Conservation (phyloP, 1,140 invertebrate species). For the Nebria ingens region DNA sequence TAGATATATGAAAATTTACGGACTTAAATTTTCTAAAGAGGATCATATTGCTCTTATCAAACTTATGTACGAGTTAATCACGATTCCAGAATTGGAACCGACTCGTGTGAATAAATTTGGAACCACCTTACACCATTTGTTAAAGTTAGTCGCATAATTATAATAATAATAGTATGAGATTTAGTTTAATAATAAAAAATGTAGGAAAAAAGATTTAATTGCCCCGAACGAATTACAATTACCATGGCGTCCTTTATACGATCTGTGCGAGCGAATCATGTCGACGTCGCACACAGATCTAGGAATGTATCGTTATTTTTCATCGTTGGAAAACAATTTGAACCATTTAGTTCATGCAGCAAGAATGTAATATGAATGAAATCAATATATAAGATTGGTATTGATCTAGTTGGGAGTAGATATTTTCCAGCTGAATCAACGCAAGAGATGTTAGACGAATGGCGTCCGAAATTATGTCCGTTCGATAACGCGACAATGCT, state of each 20-base stretch:
- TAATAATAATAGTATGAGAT: constrained; percentile 17
- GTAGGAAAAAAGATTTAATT: constrained; percentile 66
- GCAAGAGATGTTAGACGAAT: constrained; percentile 78
- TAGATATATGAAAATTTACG: constrained; percentile 75
- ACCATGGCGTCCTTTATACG: constrained; percentile 79
- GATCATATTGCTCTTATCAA: constrained; percentile 86
- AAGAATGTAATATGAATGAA: too few relatives aligned
- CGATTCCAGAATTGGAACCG: constrained; percentile 66
- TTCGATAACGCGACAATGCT: constrained; percentile 48
- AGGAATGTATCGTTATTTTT: constrained; percentile 52
- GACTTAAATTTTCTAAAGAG: constrained; percentile 77
- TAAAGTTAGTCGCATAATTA: constrained; percentile 41
- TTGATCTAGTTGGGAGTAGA: too few relatives aligned
- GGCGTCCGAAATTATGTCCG: constrained; percentile 65
- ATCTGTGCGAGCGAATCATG: constrained; percentile 40
- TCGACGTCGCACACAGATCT: constrained; percentile 33
- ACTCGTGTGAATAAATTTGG: constrained; percentile 58
- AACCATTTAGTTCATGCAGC: constrained; percentile 38
- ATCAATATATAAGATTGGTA: too few relatives aligned
- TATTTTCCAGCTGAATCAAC: constrained; percentile 69
- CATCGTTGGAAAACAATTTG: constrained; percentile 39
- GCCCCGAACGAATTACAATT: constrained; percentile 69
- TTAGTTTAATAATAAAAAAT: constrained; percentile 3
- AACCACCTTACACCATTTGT: constrained; percentile 40
- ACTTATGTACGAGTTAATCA: constrained; percentile 65